A percentile compares a stretch with the other conserved stretches of the same genome.
Evolutionary conservation across 2,888 invertebrate genomes (phyloP).

Genomic region (Poecilus cupreus): DNA sequence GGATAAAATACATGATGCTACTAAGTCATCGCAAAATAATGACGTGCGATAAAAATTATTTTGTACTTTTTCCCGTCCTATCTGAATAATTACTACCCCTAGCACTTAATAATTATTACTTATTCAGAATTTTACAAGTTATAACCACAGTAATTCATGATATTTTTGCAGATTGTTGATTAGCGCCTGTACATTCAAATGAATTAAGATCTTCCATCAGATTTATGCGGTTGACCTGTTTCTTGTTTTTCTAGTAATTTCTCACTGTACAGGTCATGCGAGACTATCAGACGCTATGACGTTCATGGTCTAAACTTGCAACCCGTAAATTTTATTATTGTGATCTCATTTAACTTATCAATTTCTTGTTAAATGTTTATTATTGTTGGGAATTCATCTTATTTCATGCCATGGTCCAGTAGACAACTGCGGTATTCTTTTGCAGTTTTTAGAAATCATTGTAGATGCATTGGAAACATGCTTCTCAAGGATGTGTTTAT

Average conservation of each 20-base stretch:
- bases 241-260: constrained; percentile 34
- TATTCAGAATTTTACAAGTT: neutral
- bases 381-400: constrained; percentile 15
- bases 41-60: neutral
- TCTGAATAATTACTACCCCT: neutral
- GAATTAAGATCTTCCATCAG: constrained; percentile 25
- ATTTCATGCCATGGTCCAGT: constrained; percentile 22
- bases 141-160: neutral
- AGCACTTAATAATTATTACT: neutral
- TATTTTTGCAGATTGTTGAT: neutral
- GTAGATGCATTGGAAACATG: too few species aligned
- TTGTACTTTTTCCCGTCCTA: neutral
- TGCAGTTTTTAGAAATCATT: too few species aligned
- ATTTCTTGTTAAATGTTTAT: constrained; percentile 23
- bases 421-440: neutral
- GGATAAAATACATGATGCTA: too few species aligned
- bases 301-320: constrained; percentile 17
- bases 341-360: constrained; percentile 35
- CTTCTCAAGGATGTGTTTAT: too few species aligned
- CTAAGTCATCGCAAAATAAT: too few species aligned
- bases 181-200: neutral
- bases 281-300: constrained; percentile 30
- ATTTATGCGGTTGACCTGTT: constrained; percentile 34
- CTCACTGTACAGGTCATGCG: constrained; percentile 35
- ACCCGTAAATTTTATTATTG: constrained; percentile 17